A percentile compares a stretch with the other conserved stretches of the same genome.
phyloP scores from a whole-genome alignment of 2,888 invertebrate species.

The Abrostola tripartita region DNA sequence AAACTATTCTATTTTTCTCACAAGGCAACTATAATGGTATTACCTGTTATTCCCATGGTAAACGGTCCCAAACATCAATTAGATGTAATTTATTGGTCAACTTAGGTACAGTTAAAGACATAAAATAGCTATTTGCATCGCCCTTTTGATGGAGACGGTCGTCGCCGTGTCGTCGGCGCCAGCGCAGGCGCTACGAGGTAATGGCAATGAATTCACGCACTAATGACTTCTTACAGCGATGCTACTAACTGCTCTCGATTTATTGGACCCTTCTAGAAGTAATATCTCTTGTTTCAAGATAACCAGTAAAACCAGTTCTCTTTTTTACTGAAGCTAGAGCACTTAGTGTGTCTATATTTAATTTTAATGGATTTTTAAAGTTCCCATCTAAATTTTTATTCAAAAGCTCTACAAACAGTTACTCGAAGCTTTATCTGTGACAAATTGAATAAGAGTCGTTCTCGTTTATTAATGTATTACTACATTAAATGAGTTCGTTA shows the following conservation, averaged over 20 bases:
- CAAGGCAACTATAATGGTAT: constrained; percentile 18
- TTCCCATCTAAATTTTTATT: not conserved
- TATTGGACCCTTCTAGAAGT: constrained; percentile 46
- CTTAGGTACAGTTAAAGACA: constrained; percentile 51
- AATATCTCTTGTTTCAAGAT: constrained; percentile 21
- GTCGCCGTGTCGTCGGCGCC: constrained; percentile 44
- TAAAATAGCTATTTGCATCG: constrained; percentile 55
- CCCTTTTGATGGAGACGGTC: constrained; percentile 48
- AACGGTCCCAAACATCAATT: constrained; percentile 45
- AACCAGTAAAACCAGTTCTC: constrained; percentile 21
- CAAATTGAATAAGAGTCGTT: not conserved
- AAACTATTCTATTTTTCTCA: constrained; percentile 24
- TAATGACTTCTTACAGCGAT: constrained; percentile 61
- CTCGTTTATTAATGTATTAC: constrained; percentile 8
- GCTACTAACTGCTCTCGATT: constrained; percentile 58
- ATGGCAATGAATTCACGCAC: constrained; percentile 67
- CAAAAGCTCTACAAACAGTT: constrained; percentile 32
- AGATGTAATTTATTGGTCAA: constrained; percentile 54
- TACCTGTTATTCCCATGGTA: constrained; percentile 38
- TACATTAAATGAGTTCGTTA: constrained; percentile 27
- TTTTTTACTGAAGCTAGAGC: constrained; percentile 36
- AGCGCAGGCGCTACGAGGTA: constrained; percentile 61
- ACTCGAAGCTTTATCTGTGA: not conserved
- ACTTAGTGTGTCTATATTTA: constrained; percentile 6
- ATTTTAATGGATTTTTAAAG: constrained; percentile 21